A percentile compares a stretch with the other conserved stretches of the same genome.
Evolutionary conservation across 2,888 invertebrate genomes (phyloP).

Genomic region (Podabrus alpinus): DNA sequence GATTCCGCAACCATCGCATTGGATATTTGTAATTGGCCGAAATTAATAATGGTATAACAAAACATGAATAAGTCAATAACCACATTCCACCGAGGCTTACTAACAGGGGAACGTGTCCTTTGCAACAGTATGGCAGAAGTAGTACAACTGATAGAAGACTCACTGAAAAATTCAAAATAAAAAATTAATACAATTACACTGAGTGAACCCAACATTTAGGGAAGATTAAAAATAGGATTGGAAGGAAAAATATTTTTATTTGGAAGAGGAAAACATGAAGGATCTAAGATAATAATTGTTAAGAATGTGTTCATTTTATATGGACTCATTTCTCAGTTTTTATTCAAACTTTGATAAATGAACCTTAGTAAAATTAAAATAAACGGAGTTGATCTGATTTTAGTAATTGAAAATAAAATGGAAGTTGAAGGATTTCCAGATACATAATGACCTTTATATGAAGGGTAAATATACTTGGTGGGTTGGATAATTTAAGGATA

Average conservation of each 20-base stretch:
- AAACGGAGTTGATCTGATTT: not conserved
- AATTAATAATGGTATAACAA: conserved; percentile 69
- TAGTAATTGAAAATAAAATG: too few relatives aligned
- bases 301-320: too few relatives aligned
- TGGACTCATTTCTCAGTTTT: too few relatives aligned
- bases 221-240: too few relatives aligned
- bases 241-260: too few relatives aligned
- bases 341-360: too few relatives aligned
- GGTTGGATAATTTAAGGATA: not conserved
- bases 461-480: not conserved
- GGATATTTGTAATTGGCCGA: conserved; percentile 73
- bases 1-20: conserved; percentile 64
- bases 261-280: too few relatives aligned
- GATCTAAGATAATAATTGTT: too few relatives aligned
- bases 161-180: conserved; percentile 57
- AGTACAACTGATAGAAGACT: conserved; percentile 71
- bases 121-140: conserved; percentile 65
- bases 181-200: too few relatives aligned
- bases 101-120: conserved; percentile 62
- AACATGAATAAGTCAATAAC: conserved; percentile 67
- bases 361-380: not conserved
- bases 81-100: conserved; percentile 62
- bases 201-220: too few relatives aligned
- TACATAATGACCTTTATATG: not conserved
- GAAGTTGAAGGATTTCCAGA: not conserved